phyloP scores from a whole-genome alignment of 2,888 invertebrate species.

The Lasioglossum lativentre region DNA sequence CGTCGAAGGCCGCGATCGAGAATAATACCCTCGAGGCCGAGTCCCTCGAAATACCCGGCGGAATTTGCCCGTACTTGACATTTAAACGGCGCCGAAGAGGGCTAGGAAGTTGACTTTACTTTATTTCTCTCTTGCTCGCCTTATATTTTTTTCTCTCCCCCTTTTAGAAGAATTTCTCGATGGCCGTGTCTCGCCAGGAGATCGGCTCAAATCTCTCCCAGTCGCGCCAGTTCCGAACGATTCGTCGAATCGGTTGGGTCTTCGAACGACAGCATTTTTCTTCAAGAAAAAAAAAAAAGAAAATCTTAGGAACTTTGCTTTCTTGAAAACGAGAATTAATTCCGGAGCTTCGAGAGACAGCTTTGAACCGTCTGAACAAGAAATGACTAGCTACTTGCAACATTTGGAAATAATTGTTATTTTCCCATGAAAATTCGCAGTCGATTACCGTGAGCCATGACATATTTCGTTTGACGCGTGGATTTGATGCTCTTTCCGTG shows the following conservation, averaged over 20 bases:
- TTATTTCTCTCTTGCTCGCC: slow-evolving; percentile 34
- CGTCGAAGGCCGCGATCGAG: slow-evolving; percentile 64
- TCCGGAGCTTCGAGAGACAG: no score
- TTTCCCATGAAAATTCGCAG: no score
- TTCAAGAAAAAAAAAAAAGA: no score
- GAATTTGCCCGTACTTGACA: slow-evolving; percentile 68
- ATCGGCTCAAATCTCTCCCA: slow-evolving; percentile 34
- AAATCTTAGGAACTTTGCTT: no score
- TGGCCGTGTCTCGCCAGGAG: slow-evolving; percentile 32
- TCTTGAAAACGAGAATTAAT: no score
- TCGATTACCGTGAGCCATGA: no score
- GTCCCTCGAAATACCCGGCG: slow-evolving; percentile 49
- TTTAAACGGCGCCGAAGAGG: slow-evolving; percentile 49
- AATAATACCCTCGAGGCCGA: slow-evolving; percentile 68
- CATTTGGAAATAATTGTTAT: no score
- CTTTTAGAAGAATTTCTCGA: not conserved
- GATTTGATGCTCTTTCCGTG: no score
- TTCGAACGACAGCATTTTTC: no score
- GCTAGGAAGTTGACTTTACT: slow-evolving; percentile 35
- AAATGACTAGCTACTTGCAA: no score
- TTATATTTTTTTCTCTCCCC: not conserved
- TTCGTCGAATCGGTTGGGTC: slow-evolving; percentile 34
- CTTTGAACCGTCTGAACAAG: no score
- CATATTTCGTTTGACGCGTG: no score
- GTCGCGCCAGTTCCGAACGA: slow-evolving; percentile 51